Percentiles rank a stretch among this genome's conserved stretches.
Conservation (phyloP, 2,888 invertebrate genomes). For the Hedychridium roseum region DNA sequence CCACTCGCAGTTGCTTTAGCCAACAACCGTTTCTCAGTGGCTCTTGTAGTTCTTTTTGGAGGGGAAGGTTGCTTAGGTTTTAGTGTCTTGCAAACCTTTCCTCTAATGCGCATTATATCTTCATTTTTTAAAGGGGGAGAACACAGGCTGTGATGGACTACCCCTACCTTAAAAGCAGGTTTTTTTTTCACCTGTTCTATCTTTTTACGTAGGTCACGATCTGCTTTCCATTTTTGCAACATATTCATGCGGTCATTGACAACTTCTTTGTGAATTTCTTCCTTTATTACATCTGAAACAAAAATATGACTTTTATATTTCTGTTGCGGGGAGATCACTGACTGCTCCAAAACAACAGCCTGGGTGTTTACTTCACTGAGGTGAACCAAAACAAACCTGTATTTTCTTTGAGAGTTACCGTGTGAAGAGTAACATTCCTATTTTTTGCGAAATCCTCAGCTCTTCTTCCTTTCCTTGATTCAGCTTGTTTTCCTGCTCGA, state of each 20-base stretch:
- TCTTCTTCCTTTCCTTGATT: conserved; percentile 21
- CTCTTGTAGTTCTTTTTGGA: conserved; percentile 45
- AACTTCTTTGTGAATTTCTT: neutral
- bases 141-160: conserved; percentile 46
- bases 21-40: conserved; percentile 51
- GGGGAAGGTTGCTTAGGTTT: neutral
- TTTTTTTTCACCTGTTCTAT: conserved; percentile 38
- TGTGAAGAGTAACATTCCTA: conserved; percentile 4
- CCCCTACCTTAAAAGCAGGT: conserved; percentile 50
- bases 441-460: conserved; percentile 15
- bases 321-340: neutral
- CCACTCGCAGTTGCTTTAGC: conserved; percentile 24
- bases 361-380: neutral
- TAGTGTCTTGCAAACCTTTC: neutral
- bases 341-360: neutral
- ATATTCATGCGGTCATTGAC: conserved; percentile 21
- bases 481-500: conserved; percentile 18
- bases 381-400: neutral
- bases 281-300: neutral
- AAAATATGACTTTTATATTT: neutral
- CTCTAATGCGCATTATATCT: neutral
- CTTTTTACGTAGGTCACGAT: conserved; percentile 34
- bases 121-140: conserved; percentile 36
- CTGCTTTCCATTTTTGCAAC: conserved; percentile 44
- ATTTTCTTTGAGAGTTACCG: neutral